Base-by-base conservation (phyloP, 2,797 vertebrate species). In the Sebastiscus tertius region DNA sequence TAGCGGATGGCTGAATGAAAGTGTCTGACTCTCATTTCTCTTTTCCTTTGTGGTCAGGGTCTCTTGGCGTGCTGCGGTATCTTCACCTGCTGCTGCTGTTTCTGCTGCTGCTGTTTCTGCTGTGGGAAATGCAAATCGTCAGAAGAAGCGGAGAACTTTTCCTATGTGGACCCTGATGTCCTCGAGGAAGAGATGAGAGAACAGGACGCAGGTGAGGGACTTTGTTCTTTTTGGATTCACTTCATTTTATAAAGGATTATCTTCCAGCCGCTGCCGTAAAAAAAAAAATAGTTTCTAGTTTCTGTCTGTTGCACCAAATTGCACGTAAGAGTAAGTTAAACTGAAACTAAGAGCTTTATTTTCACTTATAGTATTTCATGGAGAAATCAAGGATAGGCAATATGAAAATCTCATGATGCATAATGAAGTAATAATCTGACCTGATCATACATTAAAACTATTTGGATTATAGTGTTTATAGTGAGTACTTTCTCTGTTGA, bases 11-110 rank as follows among this genome's bases (percentile, higher is more conserved):
- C 14, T 33, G 49, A 14, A 29, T 42, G 3, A 36, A n/a, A 33
- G 29, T 33, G 29, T n/a, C 9, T 75, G 20, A 63, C 20, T 4
- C 58, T 46, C 0, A 6, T 68, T 68, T 20, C 55, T n/a, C 7
- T n/a, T 42, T 16, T 56, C 16, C 42, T 74, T 33, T 22, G 7
- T 55, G 4, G 75, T 12, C 65, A 99, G 98, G 74, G 92, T 0
- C 94, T 99, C 1, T 0, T 95, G 2, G 49, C 92, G 31, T 96
- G 96, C 82, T 96, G 96, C 1, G 24, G 92, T 0, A n/a, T 96
- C 3, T 89, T 96, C 77, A 97, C 97, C 27, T 96, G 97, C 81
- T 98, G 97, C 86, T 99, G 96, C 61, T 98, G 97, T 27, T 97
- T 93, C 69, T 96, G 94, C 81, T 97, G 96, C 72, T 99, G 97